A percentile compares a stretch with the other conserved stretches of the same genome.
Conservation (phyloP, 1,140 invertebrate species). For the Brachionus paranguensis region DNA sequence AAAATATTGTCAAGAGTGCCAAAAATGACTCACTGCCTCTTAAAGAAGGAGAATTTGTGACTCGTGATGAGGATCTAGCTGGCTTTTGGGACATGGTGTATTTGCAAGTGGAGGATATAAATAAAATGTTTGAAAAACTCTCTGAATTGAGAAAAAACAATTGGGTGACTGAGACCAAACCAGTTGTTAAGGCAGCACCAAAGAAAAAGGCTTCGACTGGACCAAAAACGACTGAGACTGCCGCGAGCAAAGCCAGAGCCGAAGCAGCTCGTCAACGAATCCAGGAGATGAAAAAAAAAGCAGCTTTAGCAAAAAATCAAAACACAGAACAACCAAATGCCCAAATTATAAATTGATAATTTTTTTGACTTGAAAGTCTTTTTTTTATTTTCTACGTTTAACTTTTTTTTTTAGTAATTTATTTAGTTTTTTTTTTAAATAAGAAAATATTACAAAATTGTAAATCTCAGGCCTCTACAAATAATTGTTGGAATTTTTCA, state of each 20-base stretch:
- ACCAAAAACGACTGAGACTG: background rate
- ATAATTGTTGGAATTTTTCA: background rate
- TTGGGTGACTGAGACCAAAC: slow-evolving; percentile 59
- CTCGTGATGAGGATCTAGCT: slow-evolving; percentile 77
- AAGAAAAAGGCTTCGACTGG: background rate
- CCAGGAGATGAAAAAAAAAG: slow-evolving; percentile 14
- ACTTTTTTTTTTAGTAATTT: slow-evolving; percentile 26
- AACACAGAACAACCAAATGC: background rate
- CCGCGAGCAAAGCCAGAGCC: background rate
- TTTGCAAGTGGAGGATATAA: slow-evolving; percentile 75
- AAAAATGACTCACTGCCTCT: slow-evolving; percentile 57
- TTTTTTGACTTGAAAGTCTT: background rate
- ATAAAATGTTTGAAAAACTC: slow-evolving; percentile 71
- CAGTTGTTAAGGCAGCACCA: background rate
- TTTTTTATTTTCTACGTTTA: slow-evolving; percentile 37
- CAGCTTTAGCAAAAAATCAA: background rate
- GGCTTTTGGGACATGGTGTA: slow-evolving; percentile 96
- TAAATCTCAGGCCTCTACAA: slow-evolving; percentile 25
- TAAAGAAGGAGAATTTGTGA: slow-evolving; percentile 73
- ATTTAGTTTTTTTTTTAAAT: background rate
- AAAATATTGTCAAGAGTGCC: background rate
- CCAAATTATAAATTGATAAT: slow-evolving; percentile 2
- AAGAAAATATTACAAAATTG: background rate
- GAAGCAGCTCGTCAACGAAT: slow-evolving; percentile 25
- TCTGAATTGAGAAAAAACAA: slow-evolving; percentile 64